Base-by-base conservation (phyloP, 1,140 invertebrate genomes). In the Trichoplusia ni region DNA sequence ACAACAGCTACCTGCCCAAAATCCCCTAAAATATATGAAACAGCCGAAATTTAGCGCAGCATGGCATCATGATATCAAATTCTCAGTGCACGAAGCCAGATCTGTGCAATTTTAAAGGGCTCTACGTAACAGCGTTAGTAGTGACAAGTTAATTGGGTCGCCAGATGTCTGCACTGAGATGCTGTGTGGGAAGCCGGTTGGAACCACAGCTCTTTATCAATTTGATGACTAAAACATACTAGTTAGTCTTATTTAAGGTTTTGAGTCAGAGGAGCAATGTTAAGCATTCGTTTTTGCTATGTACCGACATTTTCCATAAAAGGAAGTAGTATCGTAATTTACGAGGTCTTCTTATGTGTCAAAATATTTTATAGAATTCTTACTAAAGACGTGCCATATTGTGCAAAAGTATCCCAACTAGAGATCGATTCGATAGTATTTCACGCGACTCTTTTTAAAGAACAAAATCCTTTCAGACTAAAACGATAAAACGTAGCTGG, bases 71-170 rank as follows among this genome's bases (percentile, higher is more conserved):
- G 29, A 47, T 47, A 47, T 29, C 25, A 29, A 8, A 47, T 47
- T 29, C 13, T 47, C 44, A 16, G 11, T 47, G 25, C 44, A 29
- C 9, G 1, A 11, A 2, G 3, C 7, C 29, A 13, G 47, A 21
- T 35, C 29, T 11, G 47, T 35, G 11, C 21, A 51, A 51, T 35
- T 51, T 35, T 51, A 33, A 51, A 35, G 16, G 31, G 47, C 29
- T 11, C 16, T 51, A 35, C 31, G 9, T 51, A 51, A 51, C 31
- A 21, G 31, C 47, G 47, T 51, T 51, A 35, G 47, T 21, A 35
- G 16, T 51, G 47, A 51, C 47, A 51, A 51, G n/a, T 51, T 51
- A 51, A 51, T 51, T 51, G 47, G 29, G 16, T 51, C 16, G 47
- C 47, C 16, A 35, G 29, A 27, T 51, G 47, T 14, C 44, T n/a